Percentiles rank a stretch among this genome's conserved stretches.
These are phyloP conservation scores for Solea senegalensis DNA, from an alignment of 2,113 vertebrate species.

Conservation along the genomic window DNA sequence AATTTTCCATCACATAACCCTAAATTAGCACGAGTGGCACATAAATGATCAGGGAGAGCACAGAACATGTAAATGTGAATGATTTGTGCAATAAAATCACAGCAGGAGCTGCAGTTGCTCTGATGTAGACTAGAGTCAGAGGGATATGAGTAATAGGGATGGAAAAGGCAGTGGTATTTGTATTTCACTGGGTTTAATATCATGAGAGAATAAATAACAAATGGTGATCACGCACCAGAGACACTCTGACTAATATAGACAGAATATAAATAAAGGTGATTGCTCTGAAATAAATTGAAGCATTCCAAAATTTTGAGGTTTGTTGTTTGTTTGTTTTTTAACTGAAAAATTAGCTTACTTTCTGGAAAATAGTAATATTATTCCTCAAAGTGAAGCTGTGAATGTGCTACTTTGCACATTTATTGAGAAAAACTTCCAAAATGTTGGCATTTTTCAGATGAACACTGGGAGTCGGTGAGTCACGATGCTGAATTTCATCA, in stretches of 20 bases:
- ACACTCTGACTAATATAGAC: background rate
- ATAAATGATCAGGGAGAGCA: constrained; percentile 7
- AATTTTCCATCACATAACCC: constrained; percentile 30
- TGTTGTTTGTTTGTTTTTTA: background rate
- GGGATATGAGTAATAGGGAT: background rate
- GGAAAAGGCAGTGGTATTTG: constrained; percentile 1
- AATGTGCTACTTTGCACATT: constrained; percentile 41
- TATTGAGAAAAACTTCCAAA: constrained; percentile 31
- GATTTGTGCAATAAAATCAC: constrained; percentile 25
- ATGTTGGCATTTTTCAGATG: constrained; percentile 1
- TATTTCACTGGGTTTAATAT: too few species aligned
- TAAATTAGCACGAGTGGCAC: constrained; percentile 24
- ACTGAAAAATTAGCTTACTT: constrained; percentile 24
- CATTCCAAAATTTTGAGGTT: too few species aligned
- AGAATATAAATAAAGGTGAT: too few species aligned
- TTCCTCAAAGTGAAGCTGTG: constrained; percentile 19
- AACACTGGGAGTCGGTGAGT: constrained; percentile 31
- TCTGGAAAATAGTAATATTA: constrained; percentile 25
- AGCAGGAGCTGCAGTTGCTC: background rate
- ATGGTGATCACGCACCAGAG: constrained; percentile 3
- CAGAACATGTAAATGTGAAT: background rate
- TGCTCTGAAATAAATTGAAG: too few species aligned
- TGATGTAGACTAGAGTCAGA: background rate
- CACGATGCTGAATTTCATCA: constrained; percentile 35
- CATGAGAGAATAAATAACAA: too few species aligned